A percentile compares a stretch with the other conserved stretches of the same genome.
Evolutionary conservation across 2,797 vertebrate species (phyloP).

Genomic region (Betta splendens): DNA sequence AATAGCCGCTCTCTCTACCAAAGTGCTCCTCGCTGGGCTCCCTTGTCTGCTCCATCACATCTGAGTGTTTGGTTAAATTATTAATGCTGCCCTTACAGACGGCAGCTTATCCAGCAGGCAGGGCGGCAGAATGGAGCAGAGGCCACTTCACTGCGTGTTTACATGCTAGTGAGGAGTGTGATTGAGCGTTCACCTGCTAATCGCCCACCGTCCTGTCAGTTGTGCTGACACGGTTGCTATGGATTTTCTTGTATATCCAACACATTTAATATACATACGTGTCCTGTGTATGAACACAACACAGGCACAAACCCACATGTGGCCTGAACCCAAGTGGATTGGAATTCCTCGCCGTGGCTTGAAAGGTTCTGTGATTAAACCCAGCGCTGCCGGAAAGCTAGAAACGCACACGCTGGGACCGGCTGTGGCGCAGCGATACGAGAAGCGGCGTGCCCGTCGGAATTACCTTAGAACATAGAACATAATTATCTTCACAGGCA

Average conservation of each 20-base stretch:
- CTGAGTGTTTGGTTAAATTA: slow-evolving; percentile 77
- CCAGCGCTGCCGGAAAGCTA: slow-evolving; percentile 33
- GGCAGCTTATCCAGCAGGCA: slow-evolving; percentile 65
- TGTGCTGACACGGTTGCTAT: slow-evolving; percentile 39
- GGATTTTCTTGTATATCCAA: slow-evolving; percentile 49
- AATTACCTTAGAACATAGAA: slow-evolving; percentile 58
- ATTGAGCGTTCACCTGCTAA: slow-evolving; percentile 61
- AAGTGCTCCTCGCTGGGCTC: slow-evolving; percentile 61
- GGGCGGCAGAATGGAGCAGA: slow-evolving; percentile 20
- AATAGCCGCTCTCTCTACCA: slow-evolving; percentile 64
- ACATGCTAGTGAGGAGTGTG: slow-evolving; percentile 67
- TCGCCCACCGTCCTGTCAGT: slow-evolving; percentile 46
- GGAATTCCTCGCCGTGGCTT: slow-evolving; percentile 41
- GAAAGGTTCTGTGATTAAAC: slow-evolving; percentile 57
- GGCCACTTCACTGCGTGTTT: slow-evolving; percentile 67
- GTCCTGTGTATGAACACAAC: slow-evolving; percentile 33
- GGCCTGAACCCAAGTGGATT: slow-evolving; percentile 27
- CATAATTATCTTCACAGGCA: slow-evolving; percentile 58
- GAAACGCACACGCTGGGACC: slow-evolving; percentile 36
- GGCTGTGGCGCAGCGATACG: slow-evolving; percentile 62
- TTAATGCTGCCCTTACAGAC: slow-evolving; percentile 69
- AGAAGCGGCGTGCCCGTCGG: slow-evolving; percentile 36
- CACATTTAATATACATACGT: slow-evolving; percentile 47
- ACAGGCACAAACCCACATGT: slow-evolving; percentile 18
- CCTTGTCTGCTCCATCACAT: slow-evolving; percentile 69